phyloP scores from a whole-genome alignment of 1,140 invertebrate genomes.

The Zaprionus capensis region DNA sequence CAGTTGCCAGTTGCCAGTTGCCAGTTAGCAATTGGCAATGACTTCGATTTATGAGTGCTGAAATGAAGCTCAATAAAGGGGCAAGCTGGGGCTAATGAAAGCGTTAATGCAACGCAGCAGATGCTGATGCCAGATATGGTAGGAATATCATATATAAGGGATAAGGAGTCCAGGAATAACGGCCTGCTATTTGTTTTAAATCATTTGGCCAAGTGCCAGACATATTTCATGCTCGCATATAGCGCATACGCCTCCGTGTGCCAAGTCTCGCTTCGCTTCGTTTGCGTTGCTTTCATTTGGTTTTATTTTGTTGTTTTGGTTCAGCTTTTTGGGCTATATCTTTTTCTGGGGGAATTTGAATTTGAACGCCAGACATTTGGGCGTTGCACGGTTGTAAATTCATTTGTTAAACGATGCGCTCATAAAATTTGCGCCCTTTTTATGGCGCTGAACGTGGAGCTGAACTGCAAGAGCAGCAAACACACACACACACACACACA shows the following conservation, averaged over 20 bases:
- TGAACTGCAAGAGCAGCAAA: constrained; percentile 1
- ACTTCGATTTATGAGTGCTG: constrained; percentile 71
- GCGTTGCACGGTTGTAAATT: constrained; percentile 84
- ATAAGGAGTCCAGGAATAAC: constrained; percentile 10
- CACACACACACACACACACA: too few species aligned
- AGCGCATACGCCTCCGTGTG: constrained; percentile 70
- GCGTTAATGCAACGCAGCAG: constrained; percentile 63
- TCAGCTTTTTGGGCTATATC: constrained; percentile 10
- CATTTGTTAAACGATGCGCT: constrained; percentile 84
- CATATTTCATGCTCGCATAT: constrained; percentile 63
- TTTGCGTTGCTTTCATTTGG: constrained; percentile 4
- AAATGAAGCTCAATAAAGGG: constrained; percentile 63
- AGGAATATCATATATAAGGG: background rate
- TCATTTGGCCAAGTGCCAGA: constrained; percentile 72
- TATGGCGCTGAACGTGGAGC: constrained; percentile 44
- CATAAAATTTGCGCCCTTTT: constrained; percentile 84
- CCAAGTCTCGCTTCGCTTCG: constrained; percentile 52
- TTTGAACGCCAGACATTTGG: constrained; percentile 84
- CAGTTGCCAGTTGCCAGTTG: constrained; percentile 30
- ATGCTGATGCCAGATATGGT: background rate
- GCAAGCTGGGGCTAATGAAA: constrained; percentile 74
- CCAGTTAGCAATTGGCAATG: constrained; percentile 38
- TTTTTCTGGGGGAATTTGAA: constrained; percentile 69
- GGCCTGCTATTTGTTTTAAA: constrained; percentile 64
- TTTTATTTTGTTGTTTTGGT: constrained; percentile 21